Base-by-base conservation (phyloP, 2,888 invertebrate species). In the Pseudococcus jackbeardsleyi region DNA sequence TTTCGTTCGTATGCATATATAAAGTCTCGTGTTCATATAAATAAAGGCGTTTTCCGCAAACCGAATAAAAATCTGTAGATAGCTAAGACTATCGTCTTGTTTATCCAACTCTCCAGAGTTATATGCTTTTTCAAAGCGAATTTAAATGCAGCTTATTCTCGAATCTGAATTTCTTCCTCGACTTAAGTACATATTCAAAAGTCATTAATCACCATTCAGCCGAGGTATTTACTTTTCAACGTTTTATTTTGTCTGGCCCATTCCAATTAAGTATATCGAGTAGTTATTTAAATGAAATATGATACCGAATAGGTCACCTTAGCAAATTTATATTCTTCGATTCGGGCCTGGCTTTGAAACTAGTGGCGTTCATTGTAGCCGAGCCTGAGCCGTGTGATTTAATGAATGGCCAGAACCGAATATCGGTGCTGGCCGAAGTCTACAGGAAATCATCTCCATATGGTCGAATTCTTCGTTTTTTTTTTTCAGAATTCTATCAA, bases 11-110 rank as follows among this genome's bases (percentile, higher is more conserved):
- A 79, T 79, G 8, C n/a, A 59, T n/a, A 64, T 22, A 64, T 22
- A 64, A 19, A 22, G 22, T 9, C 19, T 12, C 64, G 64, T 64
- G 8, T 64, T n/a, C 15, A 33, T 82, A 82, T 82, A 46, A 46
- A 82, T 82, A 82, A 82, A 82, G 79, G 79, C 79, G 79, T 82
- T 82, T 82, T 82, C 79, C 79, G 79, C 79, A 82, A 82, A 82
- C 79, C 26, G 46, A 82, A 82, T 82, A 82, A 82, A 82, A 82
- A 42, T 46, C 79, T 42, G 22, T 64, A 59, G 17, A 15, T 22
- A 72, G 4, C 19, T 82, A 82, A 82, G 79, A 46, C 79, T 82
- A 82, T 82, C 19, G 46, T 77, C 39, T 54, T 64, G 64, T 64
- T 19, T 22, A 19, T 22, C 8, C 19, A 46, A 19, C 19, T 39